Evolutionary conservation across 1,140 invertebrate genomes (phyloP).

Genomic region (Drosophila tani): DNA sequence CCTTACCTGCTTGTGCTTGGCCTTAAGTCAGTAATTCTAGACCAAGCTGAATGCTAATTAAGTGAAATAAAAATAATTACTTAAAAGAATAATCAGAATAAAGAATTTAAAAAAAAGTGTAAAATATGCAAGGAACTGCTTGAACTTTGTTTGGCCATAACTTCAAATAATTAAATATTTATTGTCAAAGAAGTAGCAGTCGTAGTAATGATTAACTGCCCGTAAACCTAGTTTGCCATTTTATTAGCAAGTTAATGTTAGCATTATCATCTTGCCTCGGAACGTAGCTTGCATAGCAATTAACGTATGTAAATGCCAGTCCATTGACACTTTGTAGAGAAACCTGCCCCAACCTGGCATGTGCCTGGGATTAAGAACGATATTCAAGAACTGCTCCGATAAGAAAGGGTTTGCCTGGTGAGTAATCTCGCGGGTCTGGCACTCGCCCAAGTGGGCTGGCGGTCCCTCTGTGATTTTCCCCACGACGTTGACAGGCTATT

Average conservation of each 20-base stretch:
- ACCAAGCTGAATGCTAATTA: background rate
- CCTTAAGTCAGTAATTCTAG: background rate
- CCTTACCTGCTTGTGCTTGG: background rate
- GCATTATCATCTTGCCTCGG: background rate
- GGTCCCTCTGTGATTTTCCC: slow-evolving; percentile 23
- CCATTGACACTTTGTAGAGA: slow-evolving; percentile 19
- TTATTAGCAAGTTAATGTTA: slow-evolving; percentile 5
- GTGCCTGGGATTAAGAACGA: slow-evolving; percentile 2
- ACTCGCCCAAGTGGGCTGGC: background rate
- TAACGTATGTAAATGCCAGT: slow-evolving; percentile 10
- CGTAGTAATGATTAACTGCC: background rate
- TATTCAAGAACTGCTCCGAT: slow-evolving; percentile 15
- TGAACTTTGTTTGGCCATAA: slow-evolving; percentile 3
- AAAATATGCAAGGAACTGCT: background rate
- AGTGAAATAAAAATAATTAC: background rate
- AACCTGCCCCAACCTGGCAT: slow-evolving; percentile 49
- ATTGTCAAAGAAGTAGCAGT: background rate
- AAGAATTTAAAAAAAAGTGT: background rate
- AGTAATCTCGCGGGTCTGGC: slow-evolving; percentile 16
- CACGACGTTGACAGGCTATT: slow-evolving; percentile 27
- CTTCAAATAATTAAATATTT: background rate
- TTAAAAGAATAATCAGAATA: too few species aligned
- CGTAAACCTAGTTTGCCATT: slow-evolving; percentile 17
- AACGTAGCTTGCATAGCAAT: slow-evolving; percentile 15
- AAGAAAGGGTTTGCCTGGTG: slow-evolving; percentile 19